Conservation (phyloP, 2,797 vertebrate species). For the Novumbra hubbsi region DNA sequence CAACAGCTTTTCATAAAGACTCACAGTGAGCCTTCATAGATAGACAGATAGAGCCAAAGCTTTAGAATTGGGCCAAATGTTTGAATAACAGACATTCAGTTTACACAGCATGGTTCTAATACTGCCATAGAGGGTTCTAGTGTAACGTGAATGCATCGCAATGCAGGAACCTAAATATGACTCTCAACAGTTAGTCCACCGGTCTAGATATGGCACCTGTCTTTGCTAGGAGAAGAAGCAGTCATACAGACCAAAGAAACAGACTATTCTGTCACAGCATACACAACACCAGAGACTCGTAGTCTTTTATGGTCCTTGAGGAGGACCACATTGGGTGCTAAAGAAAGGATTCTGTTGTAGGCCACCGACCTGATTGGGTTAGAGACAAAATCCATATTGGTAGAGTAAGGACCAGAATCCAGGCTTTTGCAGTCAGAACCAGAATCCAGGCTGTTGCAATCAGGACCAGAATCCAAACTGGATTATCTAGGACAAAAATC, state of each 20-base stretch:
- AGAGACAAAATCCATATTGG: no score
- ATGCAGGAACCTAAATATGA: neutral
- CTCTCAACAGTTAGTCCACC: neutral
- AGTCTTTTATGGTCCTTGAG: neutral
- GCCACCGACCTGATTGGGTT: constrained; percentile 19
- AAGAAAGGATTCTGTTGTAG: neutral
- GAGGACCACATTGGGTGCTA: constrained; percentile 39
- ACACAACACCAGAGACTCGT: neutral
- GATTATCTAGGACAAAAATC: constrained; percentile 55
- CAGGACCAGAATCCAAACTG: neutral
- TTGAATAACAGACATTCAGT: neutral
- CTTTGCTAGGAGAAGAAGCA: neutral
- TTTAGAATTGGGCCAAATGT: neutral
- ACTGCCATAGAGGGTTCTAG: neutral
- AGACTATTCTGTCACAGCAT: constrained; percentile 15
- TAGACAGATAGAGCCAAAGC: neutral
- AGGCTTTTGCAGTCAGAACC: constrained; percentile 39
- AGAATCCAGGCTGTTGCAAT: neutral
- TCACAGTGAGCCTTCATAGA: neutral
- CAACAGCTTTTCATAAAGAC: neutral
- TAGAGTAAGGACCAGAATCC: constrained; percentile 86
- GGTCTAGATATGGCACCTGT: neutral
- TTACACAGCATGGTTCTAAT: neutral
- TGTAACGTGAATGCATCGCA: neutral
- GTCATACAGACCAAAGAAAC: constrained; percentile 7